phyloP scores from a whole-genome alignment of 2,797 vertebrate genomes.

The Phataginus tetradactyla region DNA sequence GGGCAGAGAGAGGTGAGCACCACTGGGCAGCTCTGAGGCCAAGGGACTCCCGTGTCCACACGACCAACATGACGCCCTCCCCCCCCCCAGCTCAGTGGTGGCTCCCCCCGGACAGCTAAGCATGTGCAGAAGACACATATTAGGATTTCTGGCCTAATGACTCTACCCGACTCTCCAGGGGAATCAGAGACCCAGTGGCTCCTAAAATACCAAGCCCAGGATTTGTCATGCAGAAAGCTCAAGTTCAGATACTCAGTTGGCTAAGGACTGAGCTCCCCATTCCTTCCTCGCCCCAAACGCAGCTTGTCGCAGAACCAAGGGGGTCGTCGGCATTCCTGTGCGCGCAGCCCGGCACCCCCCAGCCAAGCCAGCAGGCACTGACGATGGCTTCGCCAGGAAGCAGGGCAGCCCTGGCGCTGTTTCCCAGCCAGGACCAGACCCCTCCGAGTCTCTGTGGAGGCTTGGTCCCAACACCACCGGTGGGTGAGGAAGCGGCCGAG shows the following conservation, averaged over 20 bases:
- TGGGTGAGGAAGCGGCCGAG: background rate
- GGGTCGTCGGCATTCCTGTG: rapidly evolving
- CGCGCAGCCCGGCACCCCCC: background rate
- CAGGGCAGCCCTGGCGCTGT: background rate
- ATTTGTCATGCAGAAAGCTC: background rate
- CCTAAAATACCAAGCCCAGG: background rate
- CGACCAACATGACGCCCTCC: rapidly evolving
- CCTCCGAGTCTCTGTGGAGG: background rate
- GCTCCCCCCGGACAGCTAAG: background rate
- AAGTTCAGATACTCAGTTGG: background rate
- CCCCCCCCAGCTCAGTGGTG: background rate
- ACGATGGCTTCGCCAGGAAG: background rate
- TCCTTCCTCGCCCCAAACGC: background rate
- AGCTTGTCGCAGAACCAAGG: background rate
- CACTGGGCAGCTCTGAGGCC: background rate
- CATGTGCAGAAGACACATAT: rapidly evolving
- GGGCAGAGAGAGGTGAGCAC: background rate
- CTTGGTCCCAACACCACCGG: constrained; percentile 64
- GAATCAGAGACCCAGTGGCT: background rate
- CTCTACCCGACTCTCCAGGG: background rate
- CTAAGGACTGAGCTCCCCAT: background rate
- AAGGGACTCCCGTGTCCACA: background rate
- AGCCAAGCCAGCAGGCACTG: background rate
- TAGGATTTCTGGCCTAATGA: background rate
- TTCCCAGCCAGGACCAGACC: background rate